Evolutionary conservation across 2,888 invertebrate species (phyloP).

Genomic region (Orthosia gracilis): DNA sequence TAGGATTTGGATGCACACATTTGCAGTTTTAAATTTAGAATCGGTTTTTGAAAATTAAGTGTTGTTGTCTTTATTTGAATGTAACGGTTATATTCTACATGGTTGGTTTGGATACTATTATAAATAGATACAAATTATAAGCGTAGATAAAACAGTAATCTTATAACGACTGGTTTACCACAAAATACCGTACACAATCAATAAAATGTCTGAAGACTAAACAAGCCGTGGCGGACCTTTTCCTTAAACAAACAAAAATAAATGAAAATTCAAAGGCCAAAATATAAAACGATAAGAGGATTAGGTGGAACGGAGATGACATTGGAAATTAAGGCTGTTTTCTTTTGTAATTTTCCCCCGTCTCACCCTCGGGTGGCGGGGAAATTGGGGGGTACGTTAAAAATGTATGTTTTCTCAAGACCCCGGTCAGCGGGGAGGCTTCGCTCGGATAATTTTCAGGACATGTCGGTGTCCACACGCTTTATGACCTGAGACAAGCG

Average conservation of each 20-base stretch:
- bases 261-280: slow-evolving; percentile 91
- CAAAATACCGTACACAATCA: slow-evolving; percentile 72
- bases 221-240: slow-evolving; percentile 77
- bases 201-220: slow-evolving; percentile 76
- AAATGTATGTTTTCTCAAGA: slow-evolving; percentile 87
- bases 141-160: not conserved
- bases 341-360: slow-evolving; percentile 90
- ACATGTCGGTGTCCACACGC: slow-evolving; percentile 79
- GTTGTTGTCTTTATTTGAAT: slow-evolving; percentile 19
- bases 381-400: slow-evolving; percentile 83
- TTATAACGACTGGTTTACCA: slow-evolving; percentile 30
- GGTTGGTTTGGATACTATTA: not conserved
- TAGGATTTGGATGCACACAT: slow-evolving; percentile 44
- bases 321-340: slow-evolving; percentile 91
- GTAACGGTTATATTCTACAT: not conserved
- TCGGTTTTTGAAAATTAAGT: slow-evolving; percentile 43
- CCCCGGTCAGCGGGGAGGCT: slow-evolving; percentile 78
- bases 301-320: slow-evolving; percentile 91
- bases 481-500: slow-evolving; percentile 75
- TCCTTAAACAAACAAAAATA: slow-evolving; percentile 90
- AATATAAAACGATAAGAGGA: slow-evolving; percentile 91
- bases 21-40: slow-evolving; percentile 51
- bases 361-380: slow-evolving; percentile 79
- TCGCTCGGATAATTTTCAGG: slow-evolving; percentile 82
- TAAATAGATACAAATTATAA: not conserved